Base-by-base conservation (phyloP, 2,113 vertebrate species). In the Platysternon megacephalum region DNA sequence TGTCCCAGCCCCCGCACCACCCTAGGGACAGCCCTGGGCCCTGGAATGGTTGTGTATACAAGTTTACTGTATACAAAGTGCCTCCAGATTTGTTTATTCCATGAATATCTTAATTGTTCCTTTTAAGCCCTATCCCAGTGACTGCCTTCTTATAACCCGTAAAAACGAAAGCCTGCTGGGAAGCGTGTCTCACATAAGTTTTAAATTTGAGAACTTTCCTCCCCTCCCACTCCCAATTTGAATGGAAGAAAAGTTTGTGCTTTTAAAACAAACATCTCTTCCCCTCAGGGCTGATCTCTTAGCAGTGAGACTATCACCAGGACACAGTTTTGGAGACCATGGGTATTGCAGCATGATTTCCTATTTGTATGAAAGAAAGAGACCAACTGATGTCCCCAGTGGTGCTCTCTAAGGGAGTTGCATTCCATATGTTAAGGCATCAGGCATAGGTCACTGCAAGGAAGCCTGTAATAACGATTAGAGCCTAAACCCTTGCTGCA, bases 181-280 rank as follows among this genome's bases (percentile, higher is more conserved):
- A 44, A 42, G 11, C 44, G 39, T 44, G 11, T 24, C 11, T 74
- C n/a, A 42, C 17, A 44, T 76, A 26, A 12, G 22, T 68, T 68
- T 68, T n/a, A 68, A 35, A n/a, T 19, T 65, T 19, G 14, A n/a
- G 85, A 89, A 93, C 80, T 86, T 72, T 72, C 10, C 39, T 87
- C 44, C 56, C 21, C 82, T 72, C 65, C 84, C 79, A 65, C 35
- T 93, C 48, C 61, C 29, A 1, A 2, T 91, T 86, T 56, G 85
- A 88, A 46, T 2, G 5, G 55, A 86, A 76, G 90, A 68, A 93
- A 93, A 89, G 55, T 21, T 53, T 85, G 22, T 0, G 1, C 79
- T 85, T 85, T 82, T 92, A 95, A 94, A 91, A 81, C 51, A 93
- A 92, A 88, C 14, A 53, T 87, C 72, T 88, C 1, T 91, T 93